These are phyloP conservation scores for Poecilobothrus nobilitatus DNA, from an alignment of 2,888 invertebrate species.

Conservation along the genomic window DNA sequence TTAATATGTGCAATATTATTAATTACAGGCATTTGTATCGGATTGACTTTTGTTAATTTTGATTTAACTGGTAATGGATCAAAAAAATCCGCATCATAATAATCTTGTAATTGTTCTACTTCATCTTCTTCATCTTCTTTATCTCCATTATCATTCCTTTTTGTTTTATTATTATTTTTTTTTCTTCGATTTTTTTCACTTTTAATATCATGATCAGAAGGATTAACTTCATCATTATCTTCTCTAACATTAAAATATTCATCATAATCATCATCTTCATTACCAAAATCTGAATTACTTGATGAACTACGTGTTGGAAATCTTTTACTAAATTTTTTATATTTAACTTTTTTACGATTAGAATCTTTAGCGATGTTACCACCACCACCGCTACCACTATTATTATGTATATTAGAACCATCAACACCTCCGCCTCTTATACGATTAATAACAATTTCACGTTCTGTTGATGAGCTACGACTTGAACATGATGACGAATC, in stretches of 20 bases:
- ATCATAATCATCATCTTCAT: conserved; percentile 32
- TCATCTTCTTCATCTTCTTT: not conserved
- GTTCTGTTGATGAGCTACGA: conserved; percentile 33
- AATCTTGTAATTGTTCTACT: not conserved
- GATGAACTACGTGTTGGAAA: conserved; percentile 33
- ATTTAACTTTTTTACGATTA: not conserved
- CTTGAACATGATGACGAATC: conserved; percentile 39
- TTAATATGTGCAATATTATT: not conserved
- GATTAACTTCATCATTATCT: not conserved
- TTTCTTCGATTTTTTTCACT: conserved; percentile 15
- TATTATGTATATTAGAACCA: not conserved
- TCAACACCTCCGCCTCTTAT: not conserved
- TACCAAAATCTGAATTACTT: conserved; percentile 36
- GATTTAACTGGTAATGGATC: not conserved
- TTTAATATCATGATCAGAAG: conserved; percentile 18
- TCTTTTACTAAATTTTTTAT: conserved; percentile 25
- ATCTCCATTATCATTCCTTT: not conserved
- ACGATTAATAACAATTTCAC: not conserved
- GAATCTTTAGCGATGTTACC: not conserved
- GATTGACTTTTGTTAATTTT: not conserved
- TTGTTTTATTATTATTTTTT: not conserved
- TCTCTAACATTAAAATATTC: conserved; percentile 27
- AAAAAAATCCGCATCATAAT: not conserved
- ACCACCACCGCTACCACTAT: not conserved
- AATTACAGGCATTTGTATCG: not conserved